Evolutionary conservation across 2,888 invertebrate species (phyloP).

Genomic region (Lepidochrysops patricia): DNA sequence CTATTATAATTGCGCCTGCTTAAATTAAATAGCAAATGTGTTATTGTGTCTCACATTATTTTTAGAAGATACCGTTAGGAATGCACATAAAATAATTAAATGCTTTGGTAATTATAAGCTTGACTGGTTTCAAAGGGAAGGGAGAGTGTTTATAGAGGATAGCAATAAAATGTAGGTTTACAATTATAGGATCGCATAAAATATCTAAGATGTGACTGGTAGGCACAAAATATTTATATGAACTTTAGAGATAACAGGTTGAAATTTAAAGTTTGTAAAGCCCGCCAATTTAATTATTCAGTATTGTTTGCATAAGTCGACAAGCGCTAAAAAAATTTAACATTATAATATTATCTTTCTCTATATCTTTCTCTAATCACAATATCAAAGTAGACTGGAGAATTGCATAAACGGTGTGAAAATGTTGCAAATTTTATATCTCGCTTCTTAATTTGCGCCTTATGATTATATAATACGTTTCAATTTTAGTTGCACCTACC

Average conservation of each 20-base stretch:
- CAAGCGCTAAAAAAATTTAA: no score
- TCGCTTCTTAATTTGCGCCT: background rate
- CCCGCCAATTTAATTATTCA: no score
- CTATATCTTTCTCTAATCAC: background rate
- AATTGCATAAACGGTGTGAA: constrained; percentile 1
- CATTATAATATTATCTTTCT: no score
- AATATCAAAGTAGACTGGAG: background rate
- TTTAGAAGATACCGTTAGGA: background rate
- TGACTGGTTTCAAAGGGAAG: background rate
- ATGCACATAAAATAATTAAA: background rate
- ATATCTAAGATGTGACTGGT: no score
- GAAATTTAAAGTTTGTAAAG: no score
- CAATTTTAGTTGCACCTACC: background rate
- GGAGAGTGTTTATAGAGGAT: no score
- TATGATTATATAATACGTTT: background rate
- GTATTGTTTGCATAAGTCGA: background rate
- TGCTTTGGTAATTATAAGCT: background rate
- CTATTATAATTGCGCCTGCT: background rate
- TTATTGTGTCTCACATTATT: background rate
- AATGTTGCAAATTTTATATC: background rate
- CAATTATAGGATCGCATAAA: no score
- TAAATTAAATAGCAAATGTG: background rate
- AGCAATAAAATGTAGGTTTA: background rate
- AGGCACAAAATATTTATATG: no score
- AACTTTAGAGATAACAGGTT: no score